Evolutionary conservation across 2,797 vertebrate genomes (phyloP).

Genomic region (Champsocephalus esox): DNA sequence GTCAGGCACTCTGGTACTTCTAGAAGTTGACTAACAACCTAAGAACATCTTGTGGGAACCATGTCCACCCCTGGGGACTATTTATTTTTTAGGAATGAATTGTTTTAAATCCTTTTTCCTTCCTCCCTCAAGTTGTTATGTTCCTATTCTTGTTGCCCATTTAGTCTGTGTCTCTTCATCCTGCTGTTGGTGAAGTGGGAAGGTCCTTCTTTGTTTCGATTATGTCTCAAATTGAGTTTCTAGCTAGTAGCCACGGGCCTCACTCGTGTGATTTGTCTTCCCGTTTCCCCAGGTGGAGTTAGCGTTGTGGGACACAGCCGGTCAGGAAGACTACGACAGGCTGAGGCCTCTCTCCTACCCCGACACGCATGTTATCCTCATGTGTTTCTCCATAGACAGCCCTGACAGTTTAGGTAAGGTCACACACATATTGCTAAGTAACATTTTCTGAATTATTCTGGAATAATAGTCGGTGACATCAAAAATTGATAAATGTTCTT

Average conservation of each 20-base stretch:
- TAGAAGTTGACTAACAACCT: constrained; percentile 61
- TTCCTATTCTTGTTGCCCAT: not conserved
- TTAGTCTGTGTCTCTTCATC: not conserved
- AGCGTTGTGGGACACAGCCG: constrained; percentile 97
- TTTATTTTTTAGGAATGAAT: not conserved
- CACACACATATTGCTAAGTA: not conserved
- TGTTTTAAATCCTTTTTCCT: no score
- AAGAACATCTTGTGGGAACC: constrained; percentile 33
- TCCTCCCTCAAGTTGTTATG: no score
- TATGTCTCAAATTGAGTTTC: not conserved
- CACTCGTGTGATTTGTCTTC: not conserved
- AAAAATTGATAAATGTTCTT: not conserved
- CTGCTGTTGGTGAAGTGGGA: not conserved
- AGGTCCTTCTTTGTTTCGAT: not conserved
- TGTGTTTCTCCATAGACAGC: constrained; percentile 99
- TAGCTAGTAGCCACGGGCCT: not conserved
- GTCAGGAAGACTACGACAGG: constrained; percentile 97
- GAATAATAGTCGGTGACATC: not conserved
- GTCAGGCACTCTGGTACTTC: constrained; percentile 37
- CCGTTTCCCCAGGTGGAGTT: constrained; percentile 91
- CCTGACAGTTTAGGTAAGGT: constrained; percentile 94
- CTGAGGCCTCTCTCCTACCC: constrained; percentile 97
- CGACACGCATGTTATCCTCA: constrained; percentile 97
- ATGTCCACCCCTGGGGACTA: not conserved
- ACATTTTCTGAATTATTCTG: not conserved